phyloP scores from a whole-genome alignment of 1,140 invertebrate genomes.

The Heliothis subflexa region DNA sequence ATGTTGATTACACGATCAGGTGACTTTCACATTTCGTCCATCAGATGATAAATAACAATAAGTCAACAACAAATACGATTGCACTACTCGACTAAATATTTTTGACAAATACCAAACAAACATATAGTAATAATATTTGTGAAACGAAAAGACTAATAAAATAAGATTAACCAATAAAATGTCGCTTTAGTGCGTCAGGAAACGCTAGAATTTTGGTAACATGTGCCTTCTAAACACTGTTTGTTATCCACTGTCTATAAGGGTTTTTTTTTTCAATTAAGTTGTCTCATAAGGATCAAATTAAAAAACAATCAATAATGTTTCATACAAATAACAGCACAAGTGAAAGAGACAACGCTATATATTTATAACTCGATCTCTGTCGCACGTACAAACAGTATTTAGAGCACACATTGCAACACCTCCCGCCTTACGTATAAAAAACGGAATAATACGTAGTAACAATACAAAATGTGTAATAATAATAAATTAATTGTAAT shows the following conservation, averaged over 20 bases:
- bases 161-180: conserved; percentile 18
- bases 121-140: conserved; percentile 35
- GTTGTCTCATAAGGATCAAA: not conserved
- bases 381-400: not conserved
- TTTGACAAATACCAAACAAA: conserved; percentile 33
- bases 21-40: not conserved
- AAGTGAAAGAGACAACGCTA: not conserved
- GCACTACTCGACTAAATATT: conserved; percentile 30
- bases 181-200: not conserved
- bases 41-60: conserved; percentile 34
- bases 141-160: conserved; percentile 21
- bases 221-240: conserved; percentile 9
- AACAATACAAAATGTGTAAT: conserved; percentile 46
- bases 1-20: not conserved
- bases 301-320: conserved; percentile 1
- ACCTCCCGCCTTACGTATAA: conserved; percentile 21
- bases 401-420: conserved; percentile 22
- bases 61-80: conserved; percentile 39
- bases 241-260: not conserved
- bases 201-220: conserved; percentile 2
- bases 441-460: conserved; percentile 44
- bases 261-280: not conserved
- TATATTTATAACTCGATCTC: not conserved
- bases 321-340: not conserved
- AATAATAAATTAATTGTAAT: conserved; percentile 47